A percentile compares a stretch with the other conserved stretches of the same genome.
Conservation (phyloP, 2,113 vertebrate genomes). For the Gracilinanus agilis region DNA sequence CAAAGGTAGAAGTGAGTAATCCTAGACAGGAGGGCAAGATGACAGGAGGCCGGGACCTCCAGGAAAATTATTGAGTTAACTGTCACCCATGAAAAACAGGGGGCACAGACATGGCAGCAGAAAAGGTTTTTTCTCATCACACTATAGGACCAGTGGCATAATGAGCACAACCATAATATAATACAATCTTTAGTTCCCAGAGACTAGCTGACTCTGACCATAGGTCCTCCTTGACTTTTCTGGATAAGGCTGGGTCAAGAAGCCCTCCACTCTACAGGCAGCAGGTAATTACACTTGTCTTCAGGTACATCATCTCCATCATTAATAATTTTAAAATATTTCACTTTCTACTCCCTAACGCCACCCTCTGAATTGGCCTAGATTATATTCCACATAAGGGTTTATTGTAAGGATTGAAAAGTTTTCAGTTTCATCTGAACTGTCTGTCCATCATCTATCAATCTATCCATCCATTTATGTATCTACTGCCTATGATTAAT, state of each 20-base stretch:
- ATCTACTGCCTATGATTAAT: too few species aligned
- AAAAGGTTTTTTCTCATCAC: not conserved
- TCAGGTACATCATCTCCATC: constrained; percentile 25
- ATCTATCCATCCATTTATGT: constrained; percentile 25
- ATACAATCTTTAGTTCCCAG: constrained; percentile 32
- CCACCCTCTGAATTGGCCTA: not conserved
- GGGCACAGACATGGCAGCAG: not conserved
- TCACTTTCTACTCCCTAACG: not conserved
- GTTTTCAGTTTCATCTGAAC: constrained; percentile 22
- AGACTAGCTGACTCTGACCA: not conserved
- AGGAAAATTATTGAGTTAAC: not conserved
- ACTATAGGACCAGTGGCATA: not conserved
- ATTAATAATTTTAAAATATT: constrained; percentile 43
- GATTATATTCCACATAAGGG: not conserved
- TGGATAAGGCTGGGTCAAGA: constrained; percentile 16
- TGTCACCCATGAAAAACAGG: not conserved
- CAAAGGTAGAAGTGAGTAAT: not conserved
- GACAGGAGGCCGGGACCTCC: not conserved
- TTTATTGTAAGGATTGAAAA: constrained; percentile 27
- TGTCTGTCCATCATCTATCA: not conserved
- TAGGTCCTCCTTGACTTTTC: constrained; percentile 16
- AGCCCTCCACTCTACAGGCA: not conserved
- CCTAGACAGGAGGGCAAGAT: not conserved
- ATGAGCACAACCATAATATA: not conserved
- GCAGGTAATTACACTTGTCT: not conserved